Percentiles rank a stretch among this genome's conserved stretches.
Conservation (phyloP, 2,888 invertebrate genomes). For the Tachina grossa region DNA sequence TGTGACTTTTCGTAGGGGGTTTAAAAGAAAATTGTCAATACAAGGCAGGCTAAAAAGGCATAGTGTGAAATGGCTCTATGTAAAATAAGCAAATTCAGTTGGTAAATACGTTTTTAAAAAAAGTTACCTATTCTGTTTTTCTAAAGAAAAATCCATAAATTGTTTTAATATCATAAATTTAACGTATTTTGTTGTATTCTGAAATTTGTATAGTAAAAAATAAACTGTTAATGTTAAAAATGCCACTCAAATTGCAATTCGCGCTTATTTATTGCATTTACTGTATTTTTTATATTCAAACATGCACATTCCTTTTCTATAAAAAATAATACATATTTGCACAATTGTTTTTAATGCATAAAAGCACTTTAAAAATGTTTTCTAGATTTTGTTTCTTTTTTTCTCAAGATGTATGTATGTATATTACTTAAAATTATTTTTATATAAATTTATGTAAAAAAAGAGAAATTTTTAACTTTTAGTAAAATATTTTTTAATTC, state of each 20-base stretch:
- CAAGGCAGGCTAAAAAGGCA: too few species aligned
- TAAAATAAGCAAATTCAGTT: slow-evolving; percentile 69
- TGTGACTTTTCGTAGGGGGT: too few species aligned
- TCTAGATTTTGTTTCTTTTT: slow-evolving; percentile 59
- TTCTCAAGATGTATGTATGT: slow-evolving; percentile 32
- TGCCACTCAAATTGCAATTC: slow-evolving; percentile 75
- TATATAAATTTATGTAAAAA: slow-evolving; percentile 40
- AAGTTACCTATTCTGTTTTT: slow-evolving; percentile 8
- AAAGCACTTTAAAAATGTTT: slow-evolving; percentile 55
- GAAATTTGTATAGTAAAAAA: slow-evolving; percentile 16
- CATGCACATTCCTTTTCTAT: slow-evolving; percentile 33
- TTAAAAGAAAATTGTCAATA: too few species aligned
- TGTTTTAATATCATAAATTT: slow-evolving; percentile 43
- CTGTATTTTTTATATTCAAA: slow-evolving; percentile 31
- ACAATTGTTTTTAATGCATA: slow-evolving; percentile 76
- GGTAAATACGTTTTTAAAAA: slow-evolving; percentile 75
- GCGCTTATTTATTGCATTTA: slow-evolving; percentile 24
- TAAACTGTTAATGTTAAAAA: slow-evolving; percentile 75
- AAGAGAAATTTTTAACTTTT: slow-evolving; percentile 45
- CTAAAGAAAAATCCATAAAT: slow-evolving; percentile 70
- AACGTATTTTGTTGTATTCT: slow-evolving; percentile 10
- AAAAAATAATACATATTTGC: slow-evolving; percentile 73
- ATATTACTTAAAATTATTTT: slow-evolving; percentile 39
- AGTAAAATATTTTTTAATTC: slow-evolving; percentile 10
- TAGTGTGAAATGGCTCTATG: too few species aligned